These are phyloP conservation scores for Ophioninae sp. DNA, from an alignment of 2,888 invertebrate species.

Conservation along the genomic window DNA sequence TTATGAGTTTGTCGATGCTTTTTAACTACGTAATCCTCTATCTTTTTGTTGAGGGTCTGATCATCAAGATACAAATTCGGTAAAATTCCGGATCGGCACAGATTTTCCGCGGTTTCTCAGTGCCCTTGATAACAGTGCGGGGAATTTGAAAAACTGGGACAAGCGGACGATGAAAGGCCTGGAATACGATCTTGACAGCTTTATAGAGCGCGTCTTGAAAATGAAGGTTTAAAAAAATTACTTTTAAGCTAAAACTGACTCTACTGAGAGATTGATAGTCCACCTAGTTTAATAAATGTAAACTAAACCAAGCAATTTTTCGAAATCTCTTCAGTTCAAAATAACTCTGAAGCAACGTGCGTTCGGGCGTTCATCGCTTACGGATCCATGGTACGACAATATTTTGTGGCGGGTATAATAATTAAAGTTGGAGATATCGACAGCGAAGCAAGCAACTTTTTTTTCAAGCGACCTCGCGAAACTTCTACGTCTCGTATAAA, in stretches of 20 bases:
- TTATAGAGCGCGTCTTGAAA: too few species aligned
- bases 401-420: slow-evolving; percentile 19
- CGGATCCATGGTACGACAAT: neutral
- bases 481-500: slow-evolving; percentile 23
- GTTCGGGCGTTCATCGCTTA: slow-evolving; percentile 2
- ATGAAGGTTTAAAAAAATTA: too few species aligned
- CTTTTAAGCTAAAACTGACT: too few species aligned
- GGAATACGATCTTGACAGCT: too few species aligned
- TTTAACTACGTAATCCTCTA: too few species aligned
- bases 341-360: neutral
- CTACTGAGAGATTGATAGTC: too few species aligned
- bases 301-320: neutral
- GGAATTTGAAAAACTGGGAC: neutral
- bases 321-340: neutral
- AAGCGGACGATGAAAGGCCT: neutral
- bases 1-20: too few species aligned
- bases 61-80: neutral
- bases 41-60: neutral
- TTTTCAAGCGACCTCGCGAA: slow-evolving; percentile 20
- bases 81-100: too few species aligned
- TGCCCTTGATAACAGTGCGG: neutral
- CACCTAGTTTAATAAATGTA: neutral
- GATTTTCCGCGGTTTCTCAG: neutral
- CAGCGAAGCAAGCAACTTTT: slow-evolving; percentile 18
- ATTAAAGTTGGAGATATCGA: slow-evolving; percentile 15